Base-by-base conservation (phyloP, 1,140 invertebrate genomes). In the Drosophila littoralis region DNA sequence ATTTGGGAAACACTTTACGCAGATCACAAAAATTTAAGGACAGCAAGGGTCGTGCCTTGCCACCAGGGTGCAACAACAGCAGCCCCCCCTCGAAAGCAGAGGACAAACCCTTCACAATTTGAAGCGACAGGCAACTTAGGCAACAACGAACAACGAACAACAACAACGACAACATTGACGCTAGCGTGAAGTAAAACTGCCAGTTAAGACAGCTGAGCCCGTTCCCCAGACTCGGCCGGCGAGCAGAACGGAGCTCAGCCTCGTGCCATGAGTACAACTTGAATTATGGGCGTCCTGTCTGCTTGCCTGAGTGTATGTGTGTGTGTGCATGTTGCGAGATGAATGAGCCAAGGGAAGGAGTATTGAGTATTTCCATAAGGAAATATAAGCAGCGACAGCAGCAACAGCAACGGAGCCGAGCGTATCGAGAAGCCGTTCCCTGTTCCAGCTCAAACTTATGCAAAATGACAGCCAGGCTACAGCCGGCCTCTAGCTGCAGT, bases 311-410 rank as follows among this genome's bases (percentile, higher is more conserved):
- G 42, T 61, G 32, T 73, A 38, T 79, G 33, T 71, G 55, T 66
- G 32, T 85, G 63, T 75, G 61, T 57, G 64, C 57, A 69, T 75
- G 75, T 65, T 77, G 68, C 58, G 76, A 82, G 83, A 86, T 88
- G 83, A 88, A 86, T 88, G 83, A 79, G 82, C 76, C 46, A 61
- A 83, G 81, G 83, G 83, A 86, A 86, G 84, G 88, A 84, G 79
- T 84, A 83, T 86, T 86, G 82, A 86, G 79, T 82, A 86, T 79
- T 88, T 69, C 83, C 83, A 86, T 89, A 86, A 86, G 83, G 83
- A 88, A 89, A 77, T 79, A 79, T 68, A 79, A 86, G 75, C 82
- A 70, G 64, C 63, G 74, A 58, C 70, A 76, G 76, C 65, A 28
- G 22, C 4, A 28, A 28, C 22, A 28, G 22, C 22, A 28, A 60